Evolutionary conservation across 2,888 invertebrate genomes (phyloP), one percentile per base, ranked within the genome.

Genomic region (Tuta absoluta): DNA sequence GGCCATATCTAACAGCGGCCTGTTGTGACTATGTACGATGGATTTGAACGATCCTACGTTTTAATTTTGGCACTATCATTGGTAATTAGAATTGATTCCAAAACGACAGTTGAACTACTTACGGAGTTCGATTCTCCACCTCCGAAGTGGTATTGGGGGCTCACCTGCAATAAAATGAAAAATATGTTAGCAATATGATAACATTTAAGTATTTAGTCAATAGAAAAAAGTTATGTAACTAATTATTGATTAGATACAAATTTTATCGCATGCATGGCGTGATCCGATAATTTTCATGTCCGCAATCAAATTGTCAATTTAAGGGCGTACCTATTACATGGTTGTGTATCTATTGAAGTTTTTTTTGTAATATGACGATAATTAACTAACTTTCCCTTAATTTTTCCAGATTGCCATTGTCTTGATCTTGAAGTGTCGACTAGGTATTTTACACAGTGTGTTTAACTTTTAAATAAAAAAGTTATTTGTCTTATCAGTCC

Each of bases 161-260:
- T 87, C 78, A 90, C 89, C 88, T 88, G 85, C 24, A 76, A 84
- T 79, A 76, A 77, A 21, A 77, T 72, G 69, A 71, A 74, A 71
- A 65, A 67, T 60, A 66, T 63, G 8, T 33, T 21, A 56, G 10
- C 11, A 51, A 1, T 12, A 51, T 23, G 51, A 12, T 33, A 33
- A 33, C 4, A n/a, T 17, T 53, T 53, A n/a, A 24, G 1, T 33
- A 33, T 56, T 49, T 8, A 2, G 53, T 28, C 23, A 53, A 24
- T 7, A 53, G 7, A 28, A 51, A 1, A n/a, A 21, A n/a, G 5
- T 23, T 2, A 14, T 10, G 14, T 24, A 14, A 11, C 0, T 53
- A 28, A 24, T 12, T n/a, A 24, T 53, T 23, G 11, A 21, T 19
- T 19, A 51, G 4, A 5, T 51, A 23, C 12, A 21, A 1, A 5